Conservation (phyloP, 2,113 vertebrate species). For the Leptobrachium leishanense region DNA sequence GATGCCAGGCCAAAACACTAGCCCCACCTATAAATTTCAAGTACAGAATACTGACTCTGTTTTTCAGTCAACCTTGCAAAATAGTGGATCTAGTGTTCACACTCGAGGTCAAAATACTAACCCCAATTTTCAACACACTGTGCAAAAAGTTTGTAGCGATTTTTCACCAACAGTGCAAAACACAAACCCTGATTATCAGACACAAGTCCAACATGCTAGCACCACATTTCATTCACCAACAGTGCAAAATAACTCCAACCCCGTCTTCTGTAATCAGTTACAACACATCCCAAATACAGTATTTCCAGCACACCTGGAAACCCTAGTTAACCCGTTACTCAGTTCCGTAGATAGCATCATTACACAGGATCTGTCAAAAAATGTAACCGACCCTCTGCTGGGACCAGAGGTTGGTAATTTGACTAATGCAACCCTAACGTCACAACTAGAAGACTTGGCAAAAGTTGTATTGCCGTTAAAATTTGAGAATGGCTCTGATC, state of each 20-base stretch:
- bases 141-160: no score
- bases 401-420: slow-evolving; percentile 67
- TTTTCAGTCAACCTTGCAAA: slow-evolving; percentile 72
- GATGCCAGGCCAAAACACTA: no score
- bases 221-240: no score
- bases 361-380: slow-evolving; percentile 65
- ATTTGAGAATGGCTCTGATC: slow-evolving; percentile 69
- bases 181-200: no score
- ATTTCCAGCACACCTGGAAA: slow-evolving; percentile 75
- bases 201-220: no score
- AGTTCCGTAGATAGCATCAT: slow-evolving; percentile 71
- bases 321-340: slow-evolving; percentile 73
- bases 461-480: slow-evolving; percentile 74
- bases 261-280: slow-evolving; percentile 61
- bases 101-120: slow-evolving; percentile 55
- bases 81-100: slow-evolving; percentile 3
- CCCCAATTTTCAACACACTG: no score
- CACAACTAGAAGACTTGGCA: slow-evolving; percentile 69
- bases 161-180: no score
- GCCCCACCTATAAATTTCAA: no score
- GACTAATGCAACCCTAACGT: slow-evolving; percentile 64
- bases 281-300: slow-evolving; percentile 66
- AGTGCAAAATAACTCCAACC: slow-evolving; percentile 50
- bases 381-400: slow-evolving; percentile 63
- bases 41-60: slow-evolving; percentile 50